Conservation (phyloP, 2,888 invertebrate species). For the Drosophila algonquin region DNA sequence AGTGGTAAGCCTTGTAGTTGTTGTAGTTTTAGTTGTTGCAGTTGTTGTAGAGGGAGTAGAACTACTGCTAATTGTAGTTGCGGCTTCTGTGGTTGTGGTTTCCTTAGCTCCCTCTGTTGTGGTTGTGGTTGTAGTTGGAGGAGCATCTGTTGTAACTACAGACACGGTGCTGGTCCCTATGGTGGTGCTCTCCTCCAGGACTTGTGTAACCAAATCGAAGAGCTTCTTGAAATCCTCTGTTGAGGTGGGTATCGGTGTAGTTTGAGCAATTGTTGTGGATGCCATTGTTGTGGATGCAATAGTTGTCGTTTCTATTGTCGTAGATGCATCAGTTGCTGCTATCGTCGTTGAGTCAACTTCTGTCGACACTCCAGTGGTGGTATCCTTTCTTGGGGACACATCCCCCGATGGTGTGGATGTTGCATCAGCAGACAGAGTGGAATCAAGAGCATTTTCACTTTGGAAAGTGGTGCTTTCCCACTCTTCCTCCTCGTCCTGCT, state of each 20-base stretch:
- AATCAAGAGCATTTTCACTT: slow-evolving; percentile 4
- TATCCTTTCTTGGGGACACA: not conserved
- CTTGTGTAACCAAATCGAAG: slow-evolving; percentile 56
- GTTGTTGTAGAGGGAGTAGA: slow-evolving; percentile 4
- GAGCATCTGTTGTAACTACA: slow-evolving; percentile 31
- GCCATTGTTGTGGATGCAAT: slow-evolving; percentile 13
- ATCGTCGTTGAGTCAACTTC: slow-evolving; percentile 8
- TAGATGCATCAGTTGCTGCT: not conserved
- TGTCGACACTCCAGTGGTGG: not conserved
- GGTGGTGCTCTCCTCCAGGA: slow-evolving; percentile 45
- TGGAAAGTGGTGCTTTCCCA: slow-evolving; percentile 10
- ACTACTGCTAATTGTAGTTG: slow-evolving; percentile 12
- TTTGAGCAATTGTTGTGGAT: slow-evolving; percentile 8
- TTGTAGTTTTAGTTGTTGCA: not conserved
- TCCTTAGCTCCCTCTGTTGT: slow-evolving; percentile 12
- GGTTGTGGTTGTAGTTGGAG: not conserved
- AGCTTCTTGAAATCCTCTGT: slow-evolving; percentile 61
- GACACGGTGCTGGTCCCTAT: slow-evolving; percentile 11
- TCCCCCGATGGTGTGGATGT: slow-evolving; percentile 18
- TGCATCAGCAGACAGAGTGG: not conserved
- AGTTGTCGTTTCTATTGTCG: slow-evolving; percentile 14
- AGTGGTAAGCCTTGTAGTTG: slow-evolving; percentile 19
- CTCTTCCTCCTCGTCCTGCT: slow-evolving; percentile 6
- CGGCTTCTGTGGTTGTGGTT: slow-evolving; percentile 2
- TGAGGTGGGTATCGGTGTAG: slow-evolving; percentile 58